Evolutionary conservation across 2,113 vertebrate species (phyloP), one percentile per base, ranked within the genome.

Genomic region (Gobio gobio): DNA sequence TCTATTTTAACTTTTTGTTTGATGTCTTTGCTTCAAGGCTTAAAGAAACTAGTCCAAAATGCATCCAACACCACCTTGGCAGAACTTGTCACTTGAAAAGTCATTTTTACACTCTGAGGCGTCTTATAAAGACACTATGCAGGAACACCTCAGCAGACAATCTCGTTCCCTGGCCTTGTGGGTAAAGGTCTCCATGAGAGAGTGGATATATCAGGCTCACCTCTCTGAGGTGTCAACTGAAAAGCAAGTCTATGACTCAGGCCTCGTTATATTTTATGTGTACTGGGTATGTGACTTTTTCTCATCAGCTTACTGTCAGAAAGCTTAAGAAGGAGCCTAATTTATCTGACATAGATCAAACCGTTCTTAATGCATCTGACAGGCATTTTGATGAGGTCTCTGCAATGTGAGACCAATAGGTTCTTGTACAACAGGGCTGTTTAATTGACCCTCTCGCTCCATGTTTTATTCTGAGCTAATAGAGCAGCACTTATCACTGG

Each of bases 321-420:
- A 93, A 91, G 87, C 86, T 89, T 87, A 89, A 88, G 89, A 89
- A 89, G 90, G 85, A 54, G 85, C 81, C 89, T 92, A 83, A 92
- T 93, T 93, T 92, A 93, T 93, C 88, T 92, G 89, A 80, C 88
- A 88, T 88, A 91, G 86, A 94, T 92, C 93, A 90, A 88, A 70
- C 22, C 26, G 75, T 76, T 83, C 88, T 92, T 91, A 91, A 90
- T 88, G 87, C 88, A 89, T 85, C 86, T 89, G 91, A 91, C 92
- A 93, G 89, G 83, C 74, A 85, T 89, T 88, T 84, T 90, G 89
- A 92, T 93, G 91, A 93, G 93, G 91, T 89, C 86, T 88, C 77
- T 33, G 87, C 88, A 85, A 90, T 91, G 86, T 33, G 58, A 86
- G 83, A 89, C 63, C 63, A n/a, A 83, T 86, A 72, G 86, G 84